These are phyloP conservation scores for Idaea aversata DNA, from an alignment of 2,888 invertebrate species.

Conservation along the genomic window DNA sequence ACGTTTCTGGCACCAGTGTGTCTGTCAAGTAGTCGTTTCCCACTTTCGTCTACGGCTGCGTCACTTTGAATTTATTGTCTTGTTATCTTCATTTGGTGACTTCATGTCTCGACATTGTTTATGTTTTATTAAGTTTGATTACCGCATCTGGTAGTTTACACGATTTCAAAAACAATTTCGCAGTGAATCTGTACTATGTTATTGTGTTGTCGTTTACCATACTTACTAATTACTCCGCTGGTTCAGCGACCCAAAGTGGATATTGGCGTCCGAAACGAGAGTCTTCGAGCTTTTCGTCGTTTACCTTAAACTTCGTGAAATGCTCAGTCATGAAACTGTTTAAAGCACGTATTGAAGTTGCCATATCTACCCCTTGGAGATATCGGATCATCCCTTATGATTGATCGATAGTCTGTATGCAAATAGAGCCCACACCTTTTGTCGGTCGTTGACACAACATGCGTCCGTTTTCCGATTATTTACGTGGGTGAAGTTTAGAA, in stretches of 20 bases:
- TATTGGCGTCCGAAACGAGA: too few species aligned
- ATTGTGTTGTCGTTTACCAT: neutral
- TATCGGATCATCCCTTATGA: constrained; percentile 25
- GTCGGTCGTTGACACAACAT: constrained; percentile 39
- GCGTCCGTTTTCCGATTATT: constrained; percentile 28
- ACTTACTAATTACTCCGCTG: too few species aligned
- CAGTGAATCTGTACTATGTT: neutral
- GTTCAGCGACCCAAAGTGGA: too few species aligned
- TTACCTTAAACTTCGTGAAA: neutral
- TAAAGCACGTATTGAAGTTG: neutral
- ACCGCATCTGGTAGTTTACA: constrained; percentile 2
- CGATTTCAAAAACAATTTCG: neutral
- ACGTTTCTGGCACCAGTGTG: constrained; percentile 31
- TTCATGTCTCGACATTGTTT: constrained; percentile 21
- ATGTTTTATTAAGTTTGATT: constrained; percentile 21
- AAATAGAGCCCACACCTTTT: constrained; percentile 37
- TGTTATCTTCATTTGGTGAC: constrained; percentile 32
- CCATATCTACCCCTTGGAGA: constrained; percentile 15
- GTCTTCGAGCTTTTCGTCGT: neutral
- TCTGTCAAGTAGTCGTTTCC: constrained; percentile 37
- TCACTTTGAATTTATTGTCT: constrained; percentile 25
- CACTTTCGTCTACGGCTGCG: constrained; percentile 21
- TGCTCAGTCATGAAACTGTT: neutral
- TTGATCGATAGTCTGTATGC: constrained; percentile 34
- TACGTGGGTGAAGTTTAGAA: constrained; percentile 37